A percentile compares a stretch with the other conserved stretches of the same genome.
These are phyloP conservation scores for Parnassius orleans DNA, from an alignment of 2,888 invertebrate genomes.

Conservation along the genomic window DNA sequence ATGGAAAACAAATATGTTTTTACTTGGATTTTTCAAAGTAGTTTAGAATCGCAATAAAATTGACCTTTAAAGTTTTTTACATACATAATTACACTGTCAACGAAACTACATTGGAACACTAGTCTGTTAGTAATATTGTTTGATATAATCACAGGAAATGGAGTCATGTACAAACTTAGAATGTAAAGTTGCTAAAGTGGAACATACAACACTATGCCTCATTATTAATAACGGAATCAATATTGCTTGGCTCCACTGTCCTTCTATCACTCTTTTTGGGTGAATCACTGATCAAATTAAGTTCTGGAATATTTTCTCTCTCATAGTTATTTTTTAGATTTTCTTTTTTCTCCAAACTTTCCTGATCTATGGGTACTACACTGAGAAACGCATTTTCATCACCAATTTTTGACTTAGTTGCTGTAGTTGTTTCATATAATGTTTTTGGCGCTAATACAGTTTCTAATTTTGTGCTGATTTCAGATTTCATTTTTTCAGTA, in stretches of 20 bases:
- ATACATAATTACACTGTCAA: conserved; percentile 15
- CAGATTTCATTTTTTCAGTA: conserved; percentile 10
- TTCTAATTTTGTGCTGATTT: conserved; percentile 3
- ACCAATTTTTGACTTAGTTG: conserved; percentile 28
- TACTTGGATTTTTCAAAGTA: conserved; percentile 13
- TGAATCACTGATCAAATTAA: conserved; percentile 73
- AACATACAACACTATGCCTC: conserved; percentile 54
- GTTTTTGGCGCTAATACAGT: conserved; percentile 10
- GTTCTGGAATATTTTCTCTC: conserved; percentile 57
- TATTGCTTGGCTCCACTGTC: conserved; percentile 64
- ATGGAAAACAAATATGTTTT: conserved; percentile 44
- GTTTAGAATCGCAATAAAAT: conserved; percentile 28
- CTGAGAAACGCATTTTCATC: conserved; percentile 54
- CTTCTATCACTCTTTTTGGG: conserved; percentile 72
- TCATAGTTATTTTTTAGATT: conserved; percentile 49
- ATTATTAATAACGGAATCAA: conserved; percentile 58
- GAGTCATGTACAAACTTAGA: conserved; percentile 58
- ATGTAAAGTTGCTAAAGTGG: conserved; percentile 23
- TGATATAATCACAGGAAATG: conserved; percentile 65
- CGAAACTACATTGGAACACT: conserved; percentile 15
- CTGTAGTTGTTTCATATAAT: conserved; percentile 19
- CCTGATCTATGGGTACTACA: conserved; percentile 61
- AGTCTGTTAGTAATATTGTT: conserved; percentile 46
- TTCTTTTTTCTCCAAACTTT: conserved; percentile 46
- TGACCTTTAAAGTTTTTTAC: conserved; percentile 5